Conservation (phyloP, 2,113 vertebrate species). For the Paratilapia polleni region DNA sequence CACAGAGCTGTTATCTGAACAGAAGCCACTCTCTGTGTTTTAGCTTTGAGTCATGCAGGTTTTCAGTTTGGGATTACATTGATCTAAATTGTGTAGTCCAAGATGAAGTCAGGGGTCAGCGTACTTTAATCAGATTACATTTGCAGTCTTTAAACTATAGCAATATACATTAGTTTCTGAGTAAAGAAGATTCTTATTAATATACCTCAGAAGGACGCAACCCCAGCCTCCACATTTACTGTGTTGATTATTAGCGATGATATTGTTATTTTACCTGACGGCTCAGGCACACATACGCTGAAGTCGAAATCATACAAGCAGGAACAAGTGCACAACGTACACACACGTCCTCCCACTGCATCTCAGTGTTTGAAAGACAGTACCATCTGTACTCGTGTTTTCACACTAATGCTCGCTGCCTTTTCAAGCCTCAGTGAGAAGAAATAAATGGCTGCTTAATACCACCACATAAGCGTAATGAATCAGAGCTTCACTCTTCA, state of each 20-base stretch:
- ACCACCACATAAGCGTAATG: conserved; percentile 22
- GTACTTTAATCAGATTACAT: neutral
- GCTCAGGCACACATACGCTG: neutral
- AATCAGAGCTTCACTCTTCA: conserved; percentile 29
- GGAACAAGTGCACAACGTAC: conserved; percentile 16
- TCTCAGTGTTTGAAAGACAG: conserved; percentile 56
- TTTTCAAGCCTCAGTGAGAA: conserved; percentile 58
- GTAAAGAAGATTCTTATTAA: neutral
- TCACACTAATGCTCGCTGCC: conserved; percentile 51
- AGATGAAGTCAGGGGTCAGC: neutral
- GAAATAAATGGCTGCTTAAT: conserved; percentile 49
- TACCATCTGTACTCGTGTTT: conserved; percentile 70
- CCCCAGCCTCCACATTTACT: neutral
- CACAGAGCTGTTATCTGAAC: conserved; percentile 40
- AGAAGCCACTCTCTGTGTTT: conserved; percentile 5
- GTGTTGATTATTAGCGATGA: neutral
- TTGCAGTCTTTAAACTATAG: neutral
- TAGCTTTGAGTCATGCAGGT: neutral
- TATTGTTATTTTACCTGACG: conserved; percentile 32
- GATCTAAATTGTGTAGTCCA: neutral
- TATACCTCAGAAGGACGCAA: neutral
- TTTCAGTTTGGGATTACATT: neutral
- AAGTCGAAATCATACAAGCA: conserved; percentile 26
- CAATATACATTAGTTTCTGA: neutral
- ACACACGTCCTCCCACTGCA: conserved; percentile 42